Conservation (phyloP, 2,113 vertebrate genomes). For the Malurus melanocephalus region DNA sequence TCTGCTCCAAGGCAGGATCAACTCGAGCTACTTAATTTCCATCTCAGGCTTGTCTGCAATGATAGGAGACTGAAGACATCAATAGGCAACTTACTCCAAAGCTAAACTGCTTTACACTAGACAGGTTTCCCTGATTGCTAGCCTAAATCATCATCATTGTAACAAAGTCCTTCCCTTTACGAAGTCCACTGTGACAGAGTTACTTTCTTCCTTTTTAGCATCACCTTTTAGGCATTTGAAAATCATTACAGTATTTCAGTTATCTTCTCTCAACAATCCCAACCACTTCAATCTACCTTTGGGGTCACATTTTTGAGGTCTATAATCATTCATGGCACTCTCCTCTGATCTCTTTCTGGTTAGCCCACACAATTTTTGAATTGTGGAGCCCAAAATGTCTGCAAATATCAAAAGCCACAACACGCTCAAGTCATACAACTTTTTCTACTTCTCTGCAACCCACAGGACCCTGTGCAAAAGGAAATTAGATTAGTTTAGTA, state of each 20-base stretch:
- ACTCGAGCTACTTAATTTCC: background rate
- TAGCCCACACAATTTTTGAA: background rate
- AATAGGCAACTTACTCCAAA: background rate
- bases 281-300: background rate
- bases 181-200: background rate
- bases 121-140: background rate
- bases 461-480: background rate
- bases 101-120: background rate
- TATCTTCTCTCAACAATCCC: background rate
- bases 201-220: background rate
- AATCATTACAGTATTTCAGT: background rate
- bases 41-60: background rate
- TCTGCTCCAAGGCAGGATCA: slow-evolving; percentile 1
- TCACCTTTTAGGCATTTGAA: background rate
- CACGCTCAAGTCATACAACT: background rate
- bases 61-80: background rate
- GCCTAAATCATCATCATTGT: background rate
- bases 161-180: background rate
- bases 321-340: background rate
- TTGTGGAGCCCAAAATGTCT: background rate
- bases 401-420: background rate
- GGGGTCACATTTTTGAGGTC: background rate
- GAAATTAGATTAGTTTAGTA: background rate
- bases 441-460: background rate
- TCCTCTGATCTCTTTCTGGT: background rate